Conservation (phyloP, 2,888 invertebrate species). For the Diarsia rubi region DNA sequence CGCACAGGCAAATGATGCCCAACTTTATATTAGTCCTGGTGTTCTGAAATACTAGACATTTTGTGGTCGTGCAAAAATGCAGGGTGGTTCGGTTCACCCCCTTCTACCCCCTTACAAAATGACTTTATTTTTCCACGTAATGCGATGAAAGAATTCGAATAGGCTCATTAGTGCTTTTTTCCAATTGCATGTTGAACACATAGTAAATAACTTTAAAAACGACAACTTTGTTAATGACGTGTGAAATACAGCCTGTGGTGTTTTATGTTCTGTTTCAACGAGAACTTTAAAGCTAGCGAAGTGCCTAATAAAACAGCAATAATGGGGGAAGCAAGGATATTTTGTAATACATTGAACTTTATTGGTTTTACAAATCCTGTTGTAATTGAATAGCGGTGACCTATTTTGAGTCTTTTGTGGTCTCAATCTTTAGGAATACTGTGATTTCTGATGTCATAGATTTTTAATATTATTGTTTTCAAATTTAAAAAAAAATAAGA, state of each 20-base stretch:
- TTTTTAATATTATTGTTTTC: not conserved
- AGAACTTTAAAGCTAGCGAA: slow-evolving; percentile 47
- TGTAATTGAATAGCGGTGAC: not conserved
- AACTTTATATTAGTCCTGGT: slow-evolving; percentile 68
- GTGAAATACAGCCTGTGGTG: slow-evolving; percentile 72
- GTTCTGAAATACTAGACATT: slow-evolving; percentile 68
- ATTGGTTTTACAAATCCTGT: slow-evolving; percentile 34
- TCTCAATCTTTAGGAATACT: too few relatives aligned
- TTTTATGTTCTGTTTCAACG: slow-evolving; percentile 65
- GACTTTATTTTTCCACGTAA: slow-evolving; percentile 79
- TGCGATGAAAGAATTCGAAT: slow-evolving; percentile 70
- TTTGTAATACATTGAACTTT: slow-evolving; percentile 41
- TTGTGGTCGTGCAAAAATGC: slow-evolving; percentile 76
- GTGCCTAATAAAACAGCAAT: slow-evolving; percentile 53
- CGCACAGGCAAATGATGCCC: slow-evolving; percentile 75
- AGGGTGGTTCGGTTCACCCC: slow-evolving; percentile 47
- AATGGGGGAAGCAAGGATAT: slow-evolving; percentile 35
- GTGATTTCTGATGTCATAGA: not conserved
- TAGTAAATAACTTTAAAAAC: slow-evolving; percentile 72
- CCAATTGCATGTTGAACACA: slow-evolving; percentile 71
- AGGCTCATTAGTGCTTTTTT: slow-evolving; percentile 68
- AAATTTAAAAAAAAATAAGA: not conserved
- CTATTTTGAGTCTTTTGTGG: not conserved
- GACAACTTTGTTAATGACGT: slow-evolving; percentile 72
- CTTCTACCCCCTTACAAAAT: slow-evolving; percentile 67